A percentile compares a stretch with the other conserved stretches of the same genome.
Evolutionary conservation across 2,888 invertebrate genomes (phyloP).

Genomic region (Calameuta pallipes): DNA sequence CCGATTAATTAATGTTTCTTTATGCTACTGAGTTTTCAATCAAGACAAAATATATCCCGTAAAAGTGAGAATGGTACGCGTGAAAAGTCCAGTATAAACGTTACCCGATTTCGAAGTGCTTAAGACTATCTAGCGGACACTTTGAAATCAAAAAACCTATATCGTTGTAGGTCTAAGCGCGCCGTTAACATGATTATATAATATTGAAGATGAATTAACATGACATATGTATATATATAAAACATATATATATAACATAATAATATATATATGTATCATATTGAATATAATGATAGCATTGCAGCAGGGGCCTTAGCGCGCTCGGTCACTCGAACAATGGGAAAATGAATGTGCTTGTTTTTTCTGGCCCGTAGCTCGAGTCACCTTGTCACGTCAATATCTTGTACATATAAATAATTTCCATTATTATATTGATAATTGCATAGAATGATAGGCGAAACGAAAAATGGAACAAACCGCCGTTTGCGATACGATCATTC

Average conservation of each 20-base stretch:
- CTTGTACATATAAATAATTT: slow-evolving; percentile 2
- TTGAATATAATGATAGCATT: slow-evolving; percentile 18
- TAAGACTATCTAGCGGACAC: neutral
- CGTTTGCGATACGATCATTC: slow-evolving; percentile 10
- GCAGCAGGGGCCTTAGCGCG: slow-evolving; percentile 43
- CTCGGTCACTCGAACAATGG: slow-evolving; percentile 28
- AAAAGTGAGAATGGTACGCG: neutral
- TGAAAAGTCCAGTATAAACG: neutral
- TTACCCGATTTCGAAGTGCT: neutral
- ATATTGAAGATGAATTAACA: slow-evolving; percentile 21
- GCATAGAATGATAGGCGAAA: neutral
- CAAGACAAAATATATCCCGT: neutral
- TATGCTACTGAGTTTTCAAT: neutral
- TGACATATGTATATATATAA: slow-evolving; percentile 19
- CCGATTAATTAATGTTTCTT: neutral
- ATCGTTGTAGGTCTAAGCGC: neutral
- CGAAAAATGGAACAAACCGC: neutral
- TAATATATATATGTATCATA: slow-evolving; percentile 19
- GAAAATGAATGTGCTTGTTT: slow-evolving; percentile 1
- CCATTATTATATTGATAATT: neutral
- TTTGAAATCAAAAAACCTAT: neutral
- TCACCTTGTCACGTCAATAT: slow-evolving; percentile 16
- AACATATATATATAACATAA: slow-evolving; percentile 10
- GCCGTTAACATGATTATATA: neutral
- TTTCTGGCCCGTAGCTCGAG: slow-evolving; percentile 20